phyloP scores from a whole-genome alignment of 1,140 invertebrate genomes.

The Chlorops oryzae region DNA sequence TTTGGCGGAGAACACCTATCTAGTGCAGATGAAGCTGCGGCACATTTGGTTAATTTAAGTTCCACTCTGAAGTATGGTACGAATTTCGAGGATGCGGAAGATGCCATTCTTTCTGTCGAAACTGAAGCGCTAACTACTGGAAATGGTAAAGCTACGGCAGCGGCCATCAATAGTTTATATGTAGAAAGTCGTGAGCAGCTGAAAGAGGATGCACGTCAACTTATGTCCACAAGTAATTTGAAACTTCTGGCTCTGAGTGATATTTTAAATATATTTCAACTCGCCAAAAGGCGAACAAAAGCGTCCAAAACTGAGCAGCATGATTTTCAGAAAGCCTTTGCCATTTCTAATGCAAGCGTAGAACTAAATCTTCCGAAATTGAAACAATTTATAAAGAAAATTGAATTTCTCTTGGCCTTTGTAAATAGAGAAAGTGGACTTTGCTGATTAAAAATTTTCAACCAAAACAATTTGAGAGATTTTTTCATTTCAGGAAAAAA shows the following conservation, averaged over 20 bases:
- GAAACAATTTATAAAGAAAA: slow-evolving; percentile 56
- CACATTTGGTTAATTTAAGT: slow-evolving; percentile 56
- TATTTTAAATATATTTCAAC: slow-evolving; percentile 52
- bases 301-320: slow-evolving; percentile 26
- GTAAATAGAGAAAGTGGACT: slow-evolving; percentile 43
- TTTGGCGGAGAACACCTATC: slow-evolving; percentile 65
- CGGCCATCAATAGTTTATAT: slow-evolving; percentile 16
- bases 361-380: slow-evolving; percentile 53
- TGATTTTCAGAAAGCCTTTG: slow-evolving; percentile 51
- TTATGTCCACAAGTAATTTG: slow-evolving; percentile 26
- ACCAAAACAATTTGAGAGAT: too few species aligned
- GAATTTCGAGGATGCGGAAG: slow-evolving; percentile 55
- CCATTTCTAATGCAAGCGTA: slow-evolving; percentile 45
- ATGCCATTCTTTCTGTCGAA: slow-evolving; percentile 58
- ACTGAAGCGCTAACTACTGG: slow-evolving; percentile 43
- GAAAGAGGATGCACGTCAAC: slow-evolving; percentile 26
- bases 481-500: too few species aligned
- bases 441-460: too few species aligned
- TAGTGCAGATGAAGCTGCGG: slow-evolving; percentile 54
- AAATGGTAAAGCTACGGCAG: slow-evolving; percentile 21
- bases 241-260: slow-evolving; percentile 56
- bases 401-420: slow-evolving; percentile 66
- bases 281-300: slow-evolving; percentile 39
- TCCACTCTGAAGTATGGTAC: slow-evolving; percentile 55
- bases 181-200: slow-evolving; percentile 29